Evolutionary conservation across 1,140 invertebrate genomes (phyloP).

Genomic region (Neoseiulus cucumeris): DNA sequence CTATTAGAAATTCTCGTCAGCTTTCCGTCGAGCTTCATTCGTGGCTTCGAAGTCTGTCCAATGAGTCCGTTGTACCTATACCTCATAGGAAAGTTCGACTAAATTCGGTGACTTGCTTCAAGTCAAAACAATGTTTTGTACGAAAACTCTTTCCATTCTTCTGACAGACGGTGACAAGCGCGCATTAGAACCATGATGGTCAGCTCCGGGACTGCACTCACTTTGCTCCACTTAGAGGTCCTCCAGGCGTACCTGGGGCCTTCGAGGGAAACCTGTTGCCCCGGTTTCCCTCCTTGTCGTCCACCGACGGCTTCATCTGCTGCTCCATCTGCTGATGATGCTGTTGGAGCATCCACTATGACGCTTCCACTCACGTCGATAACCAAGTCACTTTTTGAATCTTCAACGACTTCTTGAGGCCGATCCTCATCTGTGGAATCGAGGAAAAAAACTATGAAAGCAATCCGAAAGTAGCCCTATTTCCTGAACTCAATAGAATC

Average conservation of each 20-base stretch:
- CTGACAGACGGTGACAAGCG: too few species aligned
- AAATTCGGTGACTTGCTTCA: too few species aligned
- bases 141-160: too few species aligned
- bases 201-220: constrained; percentile 10
- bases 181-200: not conserved
- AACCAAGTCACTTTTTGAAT: constrained; percentile 18
- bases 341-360: constrained; percentile 10
- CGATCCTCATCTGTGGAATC: constrained; percentile 16
- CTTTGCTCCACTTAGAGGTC: constrained; percentile 20
- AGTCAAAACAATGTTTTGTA: too few species aligned
- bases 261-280: not conserved
- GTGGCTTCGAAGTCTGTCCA: too few species aligned
- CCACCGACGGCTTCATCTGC: constrained; percentile 7
- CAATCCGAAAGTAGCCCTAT: too few species aligned
- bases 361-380: not conserved
- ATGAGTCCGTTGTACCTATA: too few species aligned
- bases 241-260: constrained; percentile 19
- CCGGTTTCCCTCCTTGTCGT: not conserved
- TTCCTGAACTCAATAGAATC: too few species aligned
- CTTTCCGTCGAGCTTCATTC: too few species aligned
- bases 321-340: constrained; percentile 12
- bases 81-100: too few species aligned
- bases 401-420: constrained; percentile 19
- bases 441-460: not conserved
- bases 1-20: too few species aligned